These are phyloP conservation scores for Nephila pilipes DNA, from an alignment of 1,140 invertebrate species.

Conservation along the genomic window DNA sequence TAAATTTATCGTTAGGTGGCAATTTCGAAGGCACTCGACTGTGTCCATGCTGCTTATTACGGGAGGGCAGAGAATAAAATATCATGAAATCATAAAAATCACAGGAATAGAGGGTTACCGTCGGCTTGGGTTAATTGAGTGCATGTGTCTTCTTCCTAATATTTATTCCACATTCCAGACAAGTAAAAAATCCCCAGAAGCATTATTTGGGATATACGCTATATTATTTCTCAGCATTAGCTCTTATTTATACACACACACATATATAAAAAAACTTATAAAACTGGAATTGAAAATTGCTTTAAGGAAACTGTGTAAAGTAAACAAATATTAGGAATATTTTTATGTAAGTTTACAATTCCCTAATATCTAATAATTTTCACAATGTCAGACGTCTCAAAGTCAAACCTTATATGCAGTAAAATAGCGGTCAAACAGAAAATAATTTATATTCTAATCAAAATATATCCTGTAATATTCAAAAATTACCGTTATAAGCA, in stretches of 20 bases:
- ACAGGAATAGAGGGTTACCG: constrained; percentile 40
- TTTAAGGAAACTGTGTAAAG: too few relatives aligned
- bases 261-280: too few relatives aligned
- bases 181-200: background rate
- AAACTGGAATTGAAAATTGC: too few relatives aligned
- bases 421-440: too few relatives aligned
- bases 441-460: too few relatives aligned
- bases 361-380: too few relatives aligned
- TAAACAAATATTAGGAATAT: too few relatives aligned
- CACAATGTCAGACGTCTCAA: too few relatives aligned
- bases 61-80: constrained; percentile 33
- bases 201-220: background rate
- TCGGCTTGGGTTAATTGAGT: constrained; percentile 37
- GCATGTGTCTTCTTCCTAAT: constrained; percentile 38
- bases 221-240: background rate
- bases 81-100: constrained; percentile 42
- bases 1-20: constrained; percentile 39
- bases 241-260: background rate
- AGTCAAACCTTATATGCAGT: too few relatives aligned
- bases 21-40: constrained; percentile 19
- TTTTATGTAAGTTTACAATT: too few relatives aligned
- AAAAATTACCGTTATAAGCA: too few relatives aligned
- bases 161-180: constrained; percentile 9
- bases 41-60: constrained; percentile 33
- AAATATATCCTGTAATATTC: too few relatives aligned